These are phyloP conservation scores for Drosophila ficusphila DNA, from an alignment of 1,140 invertebrate genomes.

Conservation along the genomic window DNA sequence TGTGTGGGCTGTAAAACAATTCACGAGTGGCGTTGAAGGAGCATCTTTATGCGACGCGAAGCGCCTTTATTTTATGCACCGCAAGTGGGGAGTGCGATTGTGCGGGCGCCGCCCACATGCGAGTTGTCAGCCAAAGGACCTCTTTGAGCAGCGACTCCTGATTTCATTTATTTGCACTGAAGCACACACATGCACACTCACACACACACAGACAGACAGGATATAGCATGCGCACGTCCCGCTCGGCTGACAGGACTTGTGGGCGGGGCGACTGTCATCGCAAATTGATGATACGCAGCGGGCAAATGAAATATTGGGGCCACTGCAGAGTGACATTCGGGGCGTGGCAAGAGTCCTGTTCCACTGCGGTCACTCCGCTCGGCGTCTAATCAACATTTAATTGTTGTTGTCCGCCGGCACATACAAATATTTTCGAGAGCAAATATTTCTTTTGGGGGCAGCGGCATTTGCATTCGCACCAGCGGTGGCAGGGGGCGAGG, in stretches of 20 bases:
- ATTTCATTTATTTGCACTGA: constrained; percentile 53
- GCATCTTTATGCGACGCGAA: constrained; percentile 40
- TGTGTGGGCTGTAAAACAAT: constrained; percentile 26
- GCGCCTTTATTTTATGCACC: constrained; percentile 48
- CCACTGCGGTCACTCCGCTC: constrained; percentile 3
- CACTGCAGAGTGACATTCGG: constrained; percentile 12
- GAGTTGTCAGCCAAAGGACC: constrained; percentile 10
- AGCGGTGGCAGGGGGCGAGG: too few species aligned
- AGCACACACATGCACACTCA: too few species aligned
- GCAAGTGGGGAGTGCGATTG: constrained; percentile 23
- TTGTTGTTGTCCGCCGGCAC: constrained; percentile 36
- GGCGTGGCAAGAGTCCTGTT: constrained; percentile 1
- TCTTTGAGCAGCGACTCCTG: constrained; percentile 35
- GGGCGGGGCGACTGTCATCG: constrained; percentile 32
- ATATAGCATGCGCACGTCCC: neutral
- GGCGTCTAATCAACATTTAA: constrained; percentile 58
- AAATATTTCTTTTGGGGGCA: constrained; percentile 43
- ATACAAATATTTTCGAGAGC: constrained; percentile 28
- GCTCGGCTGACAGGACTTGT: constrained; percentile 11
- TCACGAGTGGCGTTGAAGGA: constrained; percentile 4
- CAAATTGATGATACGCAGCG: constrained; percentile 42
- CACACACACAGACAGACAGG: neutral
- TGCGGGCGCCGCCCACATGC: constrained; percentile 44
- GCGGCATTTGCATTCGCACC: constrained; percentile 40
- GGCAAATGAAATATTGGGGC: constrained; percentile 28